A percentile compares a stretch with the other conserved stretches of the same genome.
Evolutionary conservation across 2,797 vertebrate species (phyloP).

Genomic region (Hypotaenidia philippensis): DNA sequence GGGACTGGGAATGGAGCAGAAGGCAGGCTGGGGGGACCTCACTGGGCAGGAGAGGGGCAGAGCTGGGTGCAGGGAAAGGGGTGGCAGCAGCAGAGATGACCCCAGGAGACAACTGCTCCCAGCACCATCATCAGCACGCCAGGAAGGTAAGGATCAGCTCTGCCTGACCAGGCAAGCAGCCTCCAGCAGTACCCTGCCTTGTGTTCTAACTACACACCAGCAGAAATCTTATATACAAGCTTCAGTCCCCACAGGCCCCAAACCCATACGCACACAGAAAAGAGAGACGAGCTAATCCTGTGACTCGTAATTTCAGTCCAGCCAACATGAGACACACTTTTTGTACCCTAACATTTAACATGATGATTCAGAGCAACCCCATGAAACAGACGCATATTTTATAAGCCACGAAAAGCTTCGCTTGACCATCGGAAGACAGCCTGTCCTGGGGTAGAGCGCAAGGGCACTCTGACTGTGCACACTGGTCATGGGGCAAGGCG

Average conservation of each 20-base stretch:
- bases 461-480: neutral
- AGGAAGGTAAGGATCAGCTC: neutral
- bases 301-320: neutral
- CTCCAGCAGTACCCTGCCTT: neutral
- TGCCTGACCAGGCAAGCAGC: neutral
- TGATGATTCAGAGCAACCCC: neutral
- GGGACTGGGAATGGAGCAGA: neutral
- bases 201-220: accelerated
- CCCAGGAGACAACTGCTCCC: neutral
- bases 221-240: neutral
- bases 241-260: neutral
- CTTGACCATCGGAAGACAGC: neutral
- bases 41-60: neutral
- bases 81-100: neutral
- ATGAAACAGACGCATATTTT: neutral
- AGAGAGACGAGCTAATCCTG: conserved; percentile 21
- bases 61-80: neutral
- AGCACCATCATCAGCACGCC: neutral
- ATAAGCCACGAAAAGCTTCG: neutral
- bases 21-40: neutral
- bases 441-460: neutral
- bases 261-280: neutral
- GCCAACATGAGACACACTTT: neutral
- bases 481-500: neutral
- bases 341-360: neutral